Evolutionary conservation across 2,113 vertebrate genomes (phyloP).

Genomic region (Tyto alba): DNA sequence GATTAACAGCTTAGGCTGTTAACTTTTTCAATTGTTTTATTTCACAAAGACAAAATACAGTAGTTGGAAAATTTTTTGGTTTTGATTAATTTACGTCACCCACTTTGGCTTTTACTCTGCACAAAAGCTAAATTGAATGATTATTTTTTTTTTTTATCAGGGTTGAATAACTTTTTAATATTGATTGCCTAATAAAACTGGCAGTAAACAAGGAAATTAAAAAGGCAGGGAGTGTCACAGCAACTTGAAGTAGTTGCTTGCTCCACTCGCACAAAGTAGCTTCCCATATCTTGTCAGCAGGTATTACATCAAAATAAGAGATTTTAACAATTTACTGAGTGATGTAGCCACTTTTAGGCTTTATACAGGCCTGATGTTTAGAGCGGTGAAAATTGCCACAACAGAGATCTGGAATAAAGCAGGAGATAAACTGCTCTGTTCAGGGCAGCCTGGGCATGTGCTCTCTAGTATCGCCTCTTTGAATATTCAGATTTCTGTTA

Average conservation of each 20-base stretch:
- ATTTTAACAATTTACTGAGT: background rate
- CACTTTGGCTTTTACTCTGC: background rate
- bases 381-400: background rate
- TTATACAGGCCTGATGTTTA: background rate
- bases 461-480: background rate
- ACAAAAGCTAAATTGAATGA: background rate
- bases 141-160: background rate
- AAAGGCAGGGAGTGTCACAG: background rate
- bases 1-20: constrained; percentile 48
- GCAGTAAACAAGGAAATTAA: background rate
- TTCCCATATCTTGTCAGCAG: background rate
- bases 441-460: background rate
- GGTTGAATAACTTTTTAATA: background rate
- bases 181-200: background rate
- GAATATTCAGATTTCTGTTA: background rate
- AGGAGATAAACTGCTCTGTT: background rate
- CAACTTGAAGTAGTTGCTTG: background rate
- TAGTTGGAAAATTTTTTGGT: constrained; percentile 9
- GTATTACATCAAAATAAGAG: background rate
- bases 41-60: constrained; percentile 6
- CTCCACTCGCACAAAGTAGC: background rate
- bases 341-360: background rate
- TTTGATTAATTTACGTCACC: constrained; percentile 11
- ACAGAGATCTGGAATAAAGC: background rate
- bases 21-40: constrained; percentile 52